Base-by-base conservation (phyloP, 2,888 invertebrate species). In the Globia sparganii region DNA sequence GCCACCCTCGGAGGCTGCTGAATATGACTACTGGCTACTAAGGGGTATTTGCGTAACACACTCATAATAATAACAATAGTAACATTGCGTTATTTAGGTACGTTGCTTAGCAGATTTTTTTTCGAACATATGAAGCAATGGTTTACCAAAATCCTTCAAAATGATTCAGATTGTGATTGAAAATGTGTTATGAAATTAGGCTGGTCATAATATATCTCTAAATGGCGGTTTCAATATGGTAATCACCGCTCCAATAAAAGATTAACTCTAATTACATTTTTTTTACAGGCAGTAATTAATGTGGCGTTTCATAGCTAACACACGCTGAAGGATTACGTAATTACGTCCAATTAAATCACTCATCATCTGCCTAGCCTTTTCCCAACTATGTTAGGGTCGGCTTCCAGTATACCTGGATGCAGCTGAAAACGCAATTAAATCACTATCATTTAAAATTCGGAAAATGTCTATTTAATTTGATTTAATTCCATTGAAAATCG, bases 221-320 rank as follows among this genome's bases (percentile, higher is more conserved):
- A 25, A 31, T 31, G 18, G 4, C 18, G 3, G 3, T 31, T 18
- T 8, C 18, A 31, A 1, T 31, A 59, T 31, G 31, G 15, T 9
- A 58, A 46, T 67, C 21, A 58, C 4, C 28, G 25, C 13, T 43
- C 11, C 25, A 76, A 11, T 34, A 64, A 56, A 43, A 53, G 0
- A 4, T n/a, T 3, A 25, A 28, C 1, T 58, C 28, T 25, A 53
- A 34, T 53, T 31, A 56, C 18, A 9, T 75, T 75, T 75, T 75
- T 75, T 61, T 59, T 28, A 25, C 4, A 3, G 31, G 21, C 25
- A 49, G 34, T 53, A 31, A 53, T 62, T 21, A 62, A 77, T 76
- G 40, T 31, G 40, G 8, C 61, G 0, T 40, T 28, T 53, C 40
- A n/a, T 31, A 18, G 40, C 25, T 9, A 9, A 25, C 8, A 43